A percentile compares a stretch with the other conserved stretches of the same genome.
Evolutionary conservation across 2,113 vertebrate species (phyloP).

Genomic region (Coryphaenoides rupestris): DNA sequence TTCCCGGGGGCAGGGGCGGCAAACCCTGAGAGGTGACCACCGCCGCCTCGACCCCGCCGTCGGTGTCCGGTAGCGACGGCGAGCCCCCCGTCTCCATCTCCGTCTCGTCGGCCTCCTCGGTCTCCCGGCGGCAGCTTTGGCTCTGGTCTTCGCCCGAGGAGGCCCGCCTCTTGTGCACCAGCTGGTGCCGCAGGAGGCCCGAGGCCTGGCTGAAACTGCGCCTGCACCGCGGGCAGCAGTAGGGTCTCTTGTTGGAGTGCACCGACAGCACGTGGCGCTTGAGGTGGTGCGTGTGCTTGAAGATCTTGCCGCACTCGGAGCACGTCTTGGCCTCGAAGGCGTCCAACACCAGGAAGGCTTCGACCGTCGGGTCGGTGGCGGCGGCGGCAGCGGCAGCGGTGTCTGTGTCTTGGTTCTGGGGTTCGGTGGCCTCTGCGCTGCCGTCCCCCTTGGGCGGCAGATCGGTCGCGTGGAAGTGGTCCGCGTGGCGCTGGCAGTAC

Average conservation of each 20-base stretch:
- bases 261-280: constrained; percentile 56
- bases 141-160: neutral
- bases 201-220: constrained; percentile 62
- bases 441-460: constrained; percentile 4
- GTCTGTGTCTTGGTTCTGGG: neutral
- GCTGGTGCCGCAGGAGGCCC: constrained; percentile 59
- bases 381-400: too few relatives aligned
- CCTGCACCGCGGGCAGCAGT: constrained; percentile 65
- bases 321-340: constrained; percentile 39
- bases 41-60: neutral
- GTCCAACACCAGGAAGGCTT: constrained; percentile 23
- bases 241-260: constrained; percentile 60
- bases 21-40: neutral
- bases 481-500: constrained; percentile 63
- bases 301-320: constrained; percentile 55
- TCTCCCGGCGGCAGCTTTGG: neutral
- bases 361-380: too few relatives aligned
- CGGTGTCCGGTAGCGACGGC: too few relatives aligned
- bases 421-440: constrained; percentile 7
- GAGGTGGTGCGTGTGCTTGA: constrained; percentile 53
- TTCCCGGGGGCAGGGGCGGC: neutral
- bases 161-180: constrained; percentile 45
- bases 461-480: constrained; percentile 55
- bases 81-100: too few relatives aligned
- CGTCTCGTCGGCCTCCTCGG: constrained; percentile 2